phyloP scores from a whole-genome alignment of 1,140 invertebrate genomes.

The Steinernema khuongi region DNA sequence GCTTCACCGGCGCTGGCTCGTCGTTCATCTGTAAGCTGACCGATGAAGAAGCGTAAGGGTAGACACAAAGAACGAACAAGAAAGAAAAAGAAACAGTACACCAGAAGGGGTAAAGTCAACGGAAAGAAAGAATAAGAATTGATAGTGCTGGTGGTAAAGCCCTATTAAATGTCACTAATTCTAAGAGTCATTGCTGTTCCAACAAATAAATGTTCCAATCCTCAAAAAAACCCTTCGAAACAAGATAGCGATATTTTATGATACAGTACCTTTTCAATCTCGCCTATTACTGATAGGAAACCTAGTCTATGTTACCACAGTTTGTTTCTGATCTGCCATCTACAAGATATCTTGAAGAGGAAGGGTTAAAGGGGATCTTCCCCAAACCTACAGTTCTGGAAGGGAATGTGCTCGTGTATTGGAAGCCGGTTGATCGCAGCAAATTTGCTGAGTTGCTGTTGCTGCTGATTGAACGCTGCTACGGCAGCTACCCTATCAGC shows the following conservation, averaged over 20 bases:
- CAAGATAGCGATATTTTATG: no score
- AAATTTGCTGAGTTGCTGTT: not conserved
- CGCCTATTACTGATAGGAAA: no score
- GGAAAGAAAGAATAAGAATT: constrained; percentile 27
- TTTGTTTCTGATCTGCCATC: no score
- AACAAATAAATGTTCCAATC: not conserved
- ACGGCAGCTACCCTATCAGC: not conserved
- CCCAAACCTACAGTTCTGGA: not conserved
- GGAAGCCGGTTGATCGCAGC: not conserved
- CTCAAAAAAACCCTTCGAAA: no score
- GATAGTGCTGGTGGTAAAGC: not conserved
- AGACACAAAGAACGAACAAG: no score
- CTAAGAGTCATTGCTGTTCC: not conserved
- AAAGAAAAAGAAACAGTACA: no score
- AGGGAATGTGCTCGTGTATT: not conserved
- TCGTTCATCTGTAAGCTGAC: constrained; percentile 50
- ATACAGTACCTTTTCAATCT: no score
- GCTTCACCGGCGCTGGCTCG: constrained; percentile 54
- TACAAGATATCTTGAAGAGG: no score
- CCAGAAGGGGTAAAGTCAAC: no score
- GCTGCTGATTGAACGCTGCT: not conserved
- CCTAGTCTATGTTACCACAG: no score
- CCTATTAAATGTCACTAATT: constrained; percentile 14
- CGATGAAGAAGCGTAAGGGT: no score
- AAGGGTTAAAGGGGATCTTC: no score